A percentile compares a stretch with the other conserved stretches of the same genome.
phyloP scores from a whole-genome alignment of 1,140 invertebrate species.

The Aethina tumida region DNA sequence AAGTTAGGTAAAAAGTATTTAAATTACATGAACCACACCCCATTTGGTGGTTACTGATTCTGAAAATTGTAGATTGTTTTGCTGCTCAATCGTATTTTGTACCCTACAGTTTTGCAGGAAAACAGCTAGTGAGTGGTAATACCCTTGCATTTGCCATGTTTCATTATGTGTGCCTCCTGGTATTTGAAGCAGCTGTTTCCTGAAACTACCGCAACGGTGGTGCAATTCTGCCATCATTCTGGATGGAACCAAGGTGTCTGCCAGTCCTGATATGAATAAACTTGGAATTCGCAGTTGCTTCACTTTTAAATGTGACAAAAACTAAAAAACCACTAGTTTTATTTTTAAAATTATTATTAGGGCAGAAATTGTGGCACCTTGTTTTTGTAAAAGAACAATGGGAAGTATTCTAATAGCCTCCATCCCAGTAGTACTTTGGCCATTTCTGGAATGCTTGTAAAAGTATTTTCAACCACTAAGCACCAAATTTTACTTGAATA shows the following conservation, averaged over 20 bases:
- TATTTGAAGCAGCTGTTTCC: slow-evolving; percentile 63
- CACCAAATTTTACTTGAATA: slow-evolving; percentile 70
- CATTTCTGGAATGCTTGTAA: slow-evolving; percentile 90
- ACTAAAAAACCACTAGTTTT: slow-evolving; percentile 44
- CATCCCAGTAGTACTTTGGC: slow-evolving; percentile 63
- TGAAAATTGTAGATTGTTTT: too few relatives aligned
- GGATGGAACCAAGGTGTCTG: slow-evolving; percentile 76
- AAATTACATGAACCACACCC: too few relatives aligned
- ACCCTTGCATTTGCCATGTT: slow-evolving; percentile 57
- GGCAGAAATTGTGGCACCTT: slow-evolving; percentile 46
- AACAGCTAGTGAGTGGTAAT: slow-evolving; percentile 31
- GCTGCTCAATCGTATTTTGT: slow-evolving; percentile 17
- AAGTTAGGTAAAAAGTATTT: too few relatives aligned
- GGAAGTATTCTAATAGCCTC: slow-evolving; percentile 60
- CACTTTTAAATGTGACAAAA: slow-evolving; percentile 60
- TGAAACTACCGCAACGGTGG: slow-evolving; percentile 52
- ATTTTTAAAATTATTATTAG: slow-evolving; percentile 3
- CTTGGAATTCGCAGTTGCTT: slow-evolving; percentile 54
- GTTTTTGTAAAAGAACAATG: slow-evolving; percentile 71
- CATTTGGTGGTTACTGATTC: too few relatives aligned
- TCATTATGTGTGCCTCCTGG: slow-evolving; percentile 77
- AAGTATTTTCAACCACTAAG: slow-evolving; percentile 88
- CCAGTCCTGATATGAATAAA: slow-evolving; percentile 70
- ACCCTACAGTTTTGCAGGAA: slow-evolving; percentile 31
- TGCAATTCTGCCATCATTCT: slow-evolving; percentile 76